A percentile compares a stretch with the other conserved stretches of the same genome.
phyloP scores from a whole-genome alignment of 2,113 vertebrate genomes.

The Sciurus niger region DNA sequence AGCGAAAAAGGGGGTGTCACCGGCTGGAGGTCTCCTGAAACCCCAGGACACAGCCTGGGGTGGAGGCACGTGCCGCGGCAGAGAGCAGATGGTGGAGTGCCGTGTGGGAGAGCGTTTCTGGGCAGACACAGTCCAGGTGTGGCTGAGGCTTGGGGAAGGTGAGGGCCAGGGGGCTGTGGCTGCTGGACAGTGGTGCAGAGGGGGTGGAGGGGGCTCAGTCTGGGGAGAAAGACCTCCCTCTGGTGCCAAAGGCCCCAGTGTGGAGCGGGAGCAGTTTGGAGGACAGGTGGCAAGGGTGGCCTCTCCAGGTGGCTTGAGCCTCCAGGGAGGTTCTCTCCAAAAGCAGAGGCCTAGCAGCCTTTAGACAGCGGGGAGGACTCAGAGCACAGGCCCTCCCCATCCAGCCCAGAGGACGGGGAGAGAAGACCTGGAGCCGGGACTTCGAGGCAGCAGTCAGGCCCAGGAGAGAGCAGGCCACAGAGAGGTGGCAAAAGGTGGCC shows the following conservation, averaged over 20 bases:
- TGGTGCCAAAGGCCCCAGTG: background rate
- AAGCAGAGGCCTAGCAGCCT: no score
- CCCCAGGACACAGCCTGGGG: background rate
- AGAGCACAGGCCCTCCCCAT: accelerated
- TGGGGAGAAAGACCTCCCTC: background rate
- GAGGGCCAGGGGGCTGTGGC: no score
- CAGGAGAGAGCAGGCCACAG: background rate
- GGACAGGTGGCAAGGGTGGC: background rate
- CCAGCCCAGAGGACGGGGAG: background rate
- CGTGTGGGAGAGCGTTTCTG: background rate
- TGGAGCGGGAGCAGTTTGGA: no score
- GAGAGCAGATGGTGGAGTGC: background rate
- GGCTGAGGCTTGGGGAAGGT: background rate
- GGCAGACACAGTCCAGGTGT: no score
- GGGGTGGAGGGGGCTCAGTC: no score
- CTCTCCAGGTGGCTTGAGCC: background rate
- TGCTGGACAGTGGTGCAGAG: background rate
- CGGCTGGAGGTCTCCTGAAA: background rate
- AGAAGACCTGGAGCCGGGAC: background rate
- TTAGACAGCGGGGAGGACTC: background rate
- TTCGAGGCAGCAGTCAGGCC: accelerated
- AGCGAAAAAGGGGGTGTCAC: background rate
- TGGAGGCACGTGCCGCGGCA: accelerated
- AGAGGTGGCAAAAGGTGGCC: accelerated
- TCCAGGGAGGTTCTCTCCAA: background rate